A percentile compares a stretch with the other conserved stretches of the same genome.
These are phyloP conservation scores for Serrognathus titanus DNA, from an alignment of 2,888 invertebrate species.

Conservation along the genomic window DNA sequence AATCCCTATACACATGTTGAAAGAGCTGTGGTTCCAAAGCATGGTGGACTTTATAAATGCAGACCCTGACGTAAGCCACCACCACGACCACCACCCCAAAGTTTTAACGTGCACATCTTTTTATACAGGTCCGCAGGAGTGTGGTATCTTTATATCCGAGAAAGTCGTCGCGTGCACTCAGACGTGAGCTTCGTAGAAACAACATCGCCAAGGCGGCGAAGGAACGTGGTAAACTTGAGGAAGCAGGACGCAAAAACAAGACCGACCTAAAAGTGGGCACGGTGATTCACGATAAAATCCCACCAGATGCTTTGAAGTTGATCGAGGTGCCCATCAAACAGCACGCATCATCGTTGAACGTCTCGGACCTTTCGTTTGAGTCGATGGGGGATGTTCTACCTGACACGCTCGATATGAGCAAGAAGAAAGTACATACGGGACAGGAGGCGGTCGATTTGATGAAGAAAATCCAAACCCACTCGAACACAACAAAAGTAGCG, in stretches of 20 bases:
- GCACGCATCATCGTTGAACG: constrained; percentile 34
- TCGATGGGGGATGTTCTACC: constrained; percentile 45
- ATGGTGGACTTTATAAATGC: constrained; percentile 15
- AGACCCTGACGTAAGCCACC: constrained; percentile 10
- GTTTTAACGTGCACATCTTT: neutral
- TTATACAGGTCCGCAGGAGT: constrained; percentile 2
- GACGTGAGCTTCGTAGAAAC: neutral
- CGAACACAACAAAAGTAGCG: neutral
- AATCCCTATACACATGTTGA: constrained; percentile 35
- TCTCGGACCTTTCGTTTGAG: constrained; percentile 46
- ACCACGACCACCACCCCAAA: no score
- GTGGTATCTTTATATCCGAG: neutral
- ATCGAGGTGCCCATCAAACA: constrained; percentile 41
- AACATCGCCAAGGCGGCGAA: neutral
- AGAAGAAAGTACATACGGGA: constrained; percentile 38
- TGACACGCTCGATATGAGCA: constrained; percentile 41
- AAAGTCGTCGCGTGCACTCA: neutral
- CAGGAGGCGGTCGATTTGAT: constrained; percentile 23
- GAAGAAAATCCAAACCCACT: constrained; percentile 6
- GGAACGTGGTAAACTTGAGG: neutral
- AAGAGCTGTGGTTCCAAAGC: constrained; percentile 41
- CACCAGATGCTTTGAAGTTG: constrained; percentile 36
- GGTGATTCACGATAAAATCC: constrained; percentile 38
- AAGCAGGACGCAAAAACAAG: constrained; percentile 15
- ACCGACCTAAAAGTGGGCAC: constrained; percentile 32